Evolutionary conservation across 1,140 invertebrate genomes (phyloP).

Genomic region (Heliothis subflexa): DNA sequence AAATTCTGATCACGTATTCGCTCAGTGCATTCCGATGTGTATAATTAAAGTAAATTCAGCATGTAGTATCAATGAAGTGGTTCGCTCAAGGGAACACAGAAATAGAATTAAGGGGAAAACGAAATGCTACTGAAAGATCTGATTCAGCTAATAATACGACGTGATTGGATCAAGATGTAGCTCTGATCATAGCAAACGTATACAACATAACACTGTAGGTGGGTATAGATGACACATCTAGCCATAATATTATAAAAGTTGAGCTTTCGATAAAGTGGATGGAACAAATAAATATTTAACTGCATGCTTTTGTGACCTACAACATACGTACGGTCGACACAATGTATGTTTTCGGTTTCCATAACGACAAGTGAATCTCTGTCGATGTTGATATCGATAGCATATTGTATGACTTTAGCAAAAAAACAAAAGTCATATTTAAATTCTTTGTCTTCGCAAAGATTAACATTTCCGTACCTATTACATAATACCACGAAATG

Average conservation of each 20-base stretch:
- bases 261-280: background rate
- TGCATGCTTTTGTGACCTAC: too few relatives aligned
- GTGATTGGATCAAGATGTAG: slow-evolving; percentile 45
- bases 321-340: too few relatives aligned
- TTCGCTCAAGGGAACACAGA: slow-evolving; percentile 53
- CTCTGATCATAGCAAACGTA: slow-evolving; percentile 33
- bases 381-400: background rate
- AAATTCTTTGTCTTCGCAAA: background rate
- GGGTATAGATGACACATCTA: slow-evolving; percentile 1
- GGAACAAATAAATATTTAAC: too few relatives aligned
- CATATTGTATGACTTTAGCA: background rate
- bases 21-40: slow-evolving; percentile 57
- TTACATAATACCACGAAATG: slow-evolving; percentile 20
- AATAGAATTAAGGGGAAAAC: slow-evolving; percentile 56
- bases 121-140: slow-evolving; percentile 47
- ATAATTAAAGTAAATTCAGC: slow-evolving; percentile 55
- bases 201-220: background rate
- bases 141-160: slow-evolving; percentile 47
- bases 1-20: slow-evolving; percentile 51
- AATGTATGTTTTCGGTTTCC: too few relatives aligned
- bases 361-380: background rate
- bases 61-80: slow-evolving; percentile 61
- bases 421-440: background rate
- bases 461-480: background rate
- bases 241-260: background rate